Evolutionary conservation across 2,888 invertebrate genomes (phyloP), one percentile per base, ranked within the genome.

Genomic region (Ctenicera cuprea): DNA sequence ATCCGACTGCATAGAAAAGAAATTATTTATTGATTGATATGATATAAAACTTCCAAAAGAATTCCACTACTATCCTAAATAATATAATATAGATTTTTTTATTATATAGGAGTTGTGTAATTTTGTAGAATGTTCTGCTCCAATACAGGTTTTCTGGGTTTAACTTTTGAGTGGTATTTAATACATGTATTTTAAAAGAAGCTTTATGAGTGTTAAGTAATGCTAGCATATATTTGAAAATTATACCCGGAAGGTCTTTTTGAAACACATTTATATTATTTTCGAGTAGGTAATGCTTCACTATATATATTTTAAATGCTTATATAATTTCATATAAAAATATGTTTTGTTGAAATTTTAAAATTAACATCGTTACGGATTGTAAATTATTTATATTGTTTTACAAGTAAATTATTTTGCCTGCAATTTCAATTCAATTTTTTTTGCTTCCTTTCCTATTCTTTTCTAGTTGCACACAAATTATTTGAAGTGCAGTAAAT

Each of bases 41-140:
- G 3, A 41, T 38, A 41, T 16, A 38, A 41, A 22, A 30, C 57
- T 67, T 67, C 67, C 67, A 57, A 41, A 22, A 30, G 20, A 43
- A 67, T 67, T 67, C 67, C 67, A 30, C 9, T 41, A 37, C 38
- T 52, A 66, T 38, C 37, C 26, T 33, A 20, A 12, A 33, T 52
- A 37, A 50, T 33, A 33, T 33, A 48, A 30, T 37, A 45, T 22
- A 22, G 22, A 26, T 52, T 52, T 52, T 33, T 33, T 52, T 52
- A 52, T 52, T 26, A 52, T 52, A 11, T 52, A 52, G 26, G 52
- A 52, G 26, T n/a, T 52, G 12, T 52, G 8, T 26, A 12, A 52
- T 52, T 52, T 52, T 52, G 26, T 52, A 52, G 26, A 30, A 52
- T 14, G 7, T 50, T 50, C 20, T 41, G 26, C 26, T 26, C 3